phyloP scores from a whole-genome alignment of 2,797 vertebrate species.

The Microcaecilia unicolor region DNA sequence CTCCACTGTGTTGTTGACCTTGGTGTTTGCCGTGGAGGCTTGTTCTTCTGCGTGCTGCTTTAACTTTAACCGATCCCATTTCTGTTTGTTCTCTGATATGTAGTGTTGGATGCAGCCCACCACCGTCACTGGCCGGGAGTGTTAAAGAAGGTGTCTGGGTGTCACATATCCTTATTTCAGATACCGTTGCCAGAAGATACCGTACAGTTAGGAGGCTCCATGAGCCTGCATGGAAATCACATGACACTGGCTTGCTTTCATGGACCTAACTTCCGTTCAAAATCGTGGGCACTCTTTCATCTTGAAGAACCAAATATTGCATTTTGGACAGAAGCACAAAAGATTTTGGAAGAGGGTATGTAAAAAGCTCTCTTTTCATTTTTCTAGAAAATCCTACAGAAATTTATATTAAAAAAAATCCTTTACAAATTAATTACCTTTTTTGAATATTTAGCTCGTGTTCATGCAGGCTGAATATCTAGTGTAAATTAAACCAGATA shows the following conservation, averaged over 20 bases:
- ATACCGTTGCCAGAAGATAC: conserved; percentile 89
- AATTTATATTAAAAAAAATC: too few species aligned
- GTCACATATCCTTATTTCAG: conserved; percentile 96
- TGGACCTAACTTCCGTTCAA: conserved; percentile 95
- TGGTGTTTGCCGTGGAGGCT: too few species aligned
- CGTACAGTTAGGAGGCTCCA: conserved; percentile 92
- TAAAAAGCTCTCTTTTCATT: background rate
- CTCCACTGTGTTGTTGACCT: too few species aligned
- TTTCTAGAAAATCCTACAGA: too few species aligned
- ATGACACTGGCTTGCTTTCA: conserved; percentile 98
- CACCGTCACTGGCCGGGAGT: conserved; percentile 96
- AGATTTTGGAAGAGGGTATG: conserved; percentile 94
- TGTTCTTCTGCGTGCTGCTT: too few species aligned
- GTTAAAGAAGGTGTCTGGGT: conserved; percentile 89
- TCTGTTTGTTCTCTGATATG: conserved; percentile 1
- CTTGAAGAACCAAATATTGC: conserved; percentile 97
- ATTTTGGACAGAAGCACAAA: conserved; percentile 98
- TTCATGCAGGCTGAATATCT: too few species aligned
- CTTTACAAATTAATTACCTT: too few species aligned
- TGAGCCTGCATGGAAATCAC: conserved; percentile 96
- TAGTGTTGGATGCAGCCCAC: conserved; percentile 91
- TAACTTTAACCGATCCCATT: too few species aligned
- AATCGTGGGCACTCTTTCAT: conserved; percentile 96
- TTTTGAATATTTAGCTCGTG: too few species aligned
- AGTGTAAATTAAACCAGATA: too few species aligned